phyloP scores from a whole-genome alignment of 2,113 vertebrate genomes.

The Syrmaticus mikado region DNA sequence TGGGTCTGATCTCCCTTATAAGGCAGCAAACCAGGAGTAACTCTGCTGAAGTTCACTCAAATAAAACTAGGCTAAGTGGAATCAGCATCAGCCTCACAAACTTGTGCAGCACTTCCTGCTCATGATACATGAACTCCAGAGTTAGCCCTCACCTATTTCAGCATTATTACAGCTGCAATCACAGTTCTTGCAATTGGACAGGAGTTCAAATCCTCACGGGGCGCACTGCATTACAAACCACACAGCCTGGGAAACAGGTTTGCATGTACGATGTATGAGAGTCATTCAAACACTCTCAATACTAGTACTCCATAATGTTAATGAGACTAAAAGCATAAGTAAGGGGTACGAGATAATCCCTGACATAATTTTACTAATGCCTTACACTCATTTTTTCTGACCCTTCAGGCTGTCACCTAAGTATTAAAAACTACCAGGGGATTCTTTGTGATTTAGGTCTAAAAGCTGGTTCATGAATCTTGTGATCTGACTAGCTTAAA shows the following conservation, averaged over 20 bases:
- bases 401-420: not conserved
- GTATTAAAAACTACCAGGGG: not conserved
- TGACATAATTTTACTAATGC: not conserved
- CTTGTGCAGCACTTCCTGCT: not conserved
- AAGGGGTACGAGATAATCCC: constrained; percentile 25
- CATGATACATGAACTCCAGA: not conserved
- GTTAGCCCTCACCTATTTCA: not conserved
- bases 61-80: not conserved
- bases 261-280: not conserved
- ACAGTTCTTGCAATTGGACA: not conserved
- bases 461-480: not conserved
- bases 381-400: not conserved
- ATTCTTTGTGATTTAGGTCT: constrained; percentile 19
- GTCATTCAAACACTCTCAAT: not conserved
- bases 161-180: not conserved
- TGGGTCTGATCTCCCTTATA: constrained; percentile 21
- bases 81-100: not conserved
- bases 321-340: not conserved
- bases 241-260: not conserved
- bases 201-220: not conserved
- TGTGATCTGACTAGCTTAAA: not conserved
- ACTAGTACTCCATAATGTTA: not conserved
- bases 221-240: not conserved
- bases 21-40: constrained; percentile 44
- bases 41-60: not conserved